Evolutionary conservation across 1,140 invertebrate species (phyloP).

Genomic region (Sitobion miscanthi): DNA sequence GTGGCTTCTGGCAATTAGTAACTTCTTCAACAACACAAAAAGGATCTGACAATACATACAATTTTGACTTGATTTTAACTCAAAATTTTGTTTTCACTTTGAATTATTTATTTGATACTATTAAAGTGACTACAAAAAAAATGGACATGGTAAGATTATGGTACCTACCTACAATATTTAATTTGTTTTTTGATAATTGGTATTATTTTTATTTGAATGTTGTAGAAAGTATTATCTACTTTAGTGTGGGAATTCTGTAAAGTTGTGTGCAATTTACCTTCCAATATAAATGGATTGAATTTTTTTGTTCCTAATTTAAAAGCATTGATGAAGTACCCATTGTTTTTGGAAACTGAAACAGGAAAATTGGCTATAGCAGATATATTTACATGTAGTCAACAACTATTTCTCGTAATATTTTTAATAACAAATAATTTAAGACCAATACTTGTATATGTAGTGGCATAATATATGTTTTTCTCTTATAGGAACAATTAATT

Average conservation of each 20-base stretch:
- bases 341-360: constrained; percentile 37
- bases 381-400: constrained; percentile 41
- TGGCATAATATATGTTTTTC: background rate
- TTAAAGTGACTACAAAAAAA: constrained; percentile 32
- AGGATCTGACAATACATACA: background rate
- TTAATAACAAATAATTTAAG: background rate
- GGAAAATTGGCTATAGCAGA: constrained; percentile 39
- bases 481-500: background rate
- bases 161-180: background rate
- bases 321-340: background rate
- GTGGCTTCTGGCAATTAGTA: background rate
- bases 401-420: constrained; percentile 45
- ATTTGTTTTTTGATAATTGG: background rate
- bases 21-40: background rate
- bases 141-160: constrained; percentile 24
- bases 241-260: constrained; percentile 37
- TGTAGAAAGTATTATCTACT: constrained; percentile 40
- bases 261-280: background rate
- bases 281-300: constrained; percentile 2
- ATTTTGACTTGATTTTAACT: background rate
- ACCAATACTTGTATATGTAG: background rate
- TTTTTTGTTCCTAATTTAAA: constrained; percentile 11
- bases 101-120: constrained; percentile 27
- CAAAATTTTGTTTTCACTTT: constrained; percentile 33
- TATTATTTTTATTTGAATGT: background rate